Percentiles rank a stretch among this genome's conserved stretches.
phyloP scores from a whole-genome alignment of 2,113 vertebrate genomes.

The Falco punctatus region DNA sequence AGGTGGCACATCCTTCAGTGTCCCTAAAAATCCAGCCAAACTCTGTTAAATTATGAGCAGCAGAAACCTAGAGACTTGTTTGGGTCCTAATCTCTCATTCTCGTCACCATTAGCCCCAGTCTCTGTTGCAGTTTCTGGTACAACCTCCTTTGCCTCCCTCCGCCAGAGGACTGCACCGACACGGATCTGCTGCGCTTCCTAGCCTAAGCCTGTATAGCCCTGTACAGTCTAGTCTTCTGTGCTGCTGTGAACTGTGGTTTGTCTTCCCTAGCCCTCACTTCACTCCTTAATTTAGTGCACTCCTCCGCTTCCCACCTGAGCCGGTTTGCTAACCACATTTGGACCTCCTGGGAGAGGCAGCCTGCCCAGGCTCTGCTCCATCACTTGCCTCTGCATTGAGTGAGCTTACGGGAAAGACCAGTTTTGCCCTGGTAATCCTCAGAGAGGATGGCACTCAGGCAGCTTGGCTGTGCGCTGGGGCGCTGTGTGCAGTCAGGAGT shows the following conservation, averaged over 20 bases:
- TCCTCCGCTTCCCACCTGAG: not conserved
- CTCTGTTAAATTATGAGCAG: not conserved
- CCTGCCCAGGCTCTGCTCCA: not conserved
- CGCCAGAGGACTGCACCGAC: not conserved
- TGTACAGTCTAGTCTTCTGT: not conserved
- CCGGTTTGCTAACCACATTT: not conserved
- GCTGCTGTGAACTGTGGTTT: not conserved
- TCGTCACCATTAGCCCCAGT: not conserved
- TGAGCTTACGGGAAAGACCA: not conserved
- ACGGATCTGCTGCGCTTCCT: rapidly evolving
- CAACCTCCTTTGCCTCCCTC: not conserved
- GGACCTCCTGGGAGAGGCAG: not conserved
- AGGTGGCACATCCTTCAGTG: not conserved
- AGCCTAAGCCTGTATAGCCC: not conserved
- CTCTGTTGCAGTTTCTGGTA: not conserved
- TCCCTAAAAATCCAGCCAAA: not conserved
- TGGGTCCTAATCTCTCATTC: not conserved
- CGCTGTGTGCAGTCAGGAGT: not conserved
- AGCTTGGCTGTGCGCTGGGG: not conserved
- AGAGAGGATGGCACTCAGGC: not conserved
- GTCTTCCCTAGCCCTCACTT: not conserved
- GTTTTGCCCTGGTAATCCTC: not conserved
- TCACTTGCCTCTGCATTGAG: not conserved
- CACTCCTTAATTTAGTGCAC: not conserved
- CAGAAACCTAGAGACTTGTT: not conserved